Evolutionary conservation across 1,140 invertebrate genomes (phyloP), one percentile per base, ranked within the genome.

Genomic region (Zaprionus vittiger): DNA sequence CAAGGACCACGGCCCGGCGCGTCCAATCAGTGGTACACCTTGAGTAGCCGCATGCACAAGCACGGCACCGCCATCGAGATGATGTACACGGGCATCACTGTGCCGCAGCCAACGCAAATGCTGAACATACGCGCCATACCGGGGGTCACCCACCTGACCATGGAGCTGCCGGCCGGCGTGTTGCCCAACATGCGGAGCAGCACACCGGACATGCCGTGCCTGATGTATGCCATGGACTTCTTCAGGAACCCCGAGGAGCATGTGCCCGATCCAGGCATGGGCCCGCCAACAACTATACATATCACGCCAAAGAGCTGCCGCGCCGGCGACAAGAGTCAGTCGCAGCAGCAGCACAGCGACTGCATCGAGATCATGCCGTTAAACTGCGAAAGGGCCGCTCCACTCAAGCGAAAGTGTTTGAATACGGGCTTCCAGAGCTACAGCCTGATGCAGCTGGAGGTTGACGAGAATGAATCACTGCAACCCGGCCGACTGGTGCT

Each of bases 391-490:
- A 1, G 5, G n/a, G 62, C 17, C 0, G 17, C 44, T 0, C 73
- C 68, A 0, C 4, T 80, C 22, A 49, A 73, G 2, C 59, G 52
- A 1, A 59, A 22, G 0, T 14, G 31, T 15, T n/a, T 80, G 0
- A 77, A 77, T 24, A 4, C 61, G 17, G 14, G 38, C 31, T 81
- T 77, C 4, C 63, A 81, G 26, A 65, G n/a, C 60, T 69, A 62
- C 20, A 77, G 54, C 41, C 5, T 73, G 1, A 65, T 68, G 73
- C 28, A 60, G 7, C 17, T 70, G 15, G 9, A 34, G 31, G n/a
- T 66, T 0, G 28, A 61, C 5, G 28, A 47, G 12, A 1, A 28
- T 5, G 12, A 22, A 52, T 26, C 56, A 2, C 2, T 38, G 15
- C 26, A 11, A 9, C 52, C 38, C 2, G 5, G n/a, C 5, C 17